phyloP scores from a whole-genome alignment of 2,797 vertebrate species.

The Spinus olivaceus region DNA sequence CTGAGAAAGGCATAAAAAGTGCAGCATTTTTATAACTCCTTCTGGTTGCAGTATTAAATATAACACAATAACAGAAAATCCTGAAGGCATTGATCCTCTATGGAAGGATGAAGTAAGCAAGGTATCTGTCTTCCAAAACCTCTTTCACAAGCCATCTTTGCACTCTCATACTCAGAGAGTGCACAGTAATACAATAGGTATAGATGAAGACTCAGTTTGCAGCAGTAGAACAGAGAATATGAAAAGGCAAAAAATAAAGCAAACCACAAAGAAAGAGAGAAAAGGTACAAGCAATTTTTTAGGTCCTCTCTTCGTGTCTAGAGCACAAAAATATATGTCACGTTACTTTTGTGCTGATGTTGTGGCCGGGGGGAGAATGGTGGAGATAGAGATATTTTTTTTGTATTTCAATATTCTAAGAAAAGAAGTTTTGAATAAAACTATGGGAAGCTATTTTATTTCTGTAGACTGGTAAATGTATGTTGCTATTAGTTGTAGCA shows the following conservation, averaged over 20 bases:
- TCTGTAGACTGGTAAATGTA: not conserved
- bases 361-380: fast-evolving
- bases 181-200: not conserved
- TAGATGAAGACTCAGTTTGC: not conserved
- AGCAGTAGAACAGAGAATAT: not conserved
- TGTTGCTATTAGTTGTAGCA: not conserved
- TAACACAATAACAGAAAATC: not conserved
- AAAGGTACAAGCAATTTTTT: not conserved
- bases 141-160: not conserved
- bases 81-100: not conserved
- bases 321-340: not conserved
- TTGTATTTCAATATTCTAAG: not conserved
- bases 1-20: not conserved
- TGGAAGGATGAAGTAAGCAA: not conserved
- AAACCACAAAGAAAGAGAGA: not conserved
- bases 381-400: not conserved
- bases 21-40: not conserved
- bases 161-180: not conserved
- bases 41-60: not conserved
- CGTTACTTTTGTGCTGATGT: fast-evolving
- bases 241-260: fast-evolving
- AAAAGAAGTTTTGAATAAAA: not conserved
- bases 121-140: not conserved
- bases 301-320: not conserved
- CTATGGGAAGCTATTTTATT: not conserved